Percentiles rank a stretch among this genome's conserved stretches.
phyloP scores from a whole-genome alignment of 2,888 invertebrate genomes.

The Scelioninae gen. 1 region DNA sequence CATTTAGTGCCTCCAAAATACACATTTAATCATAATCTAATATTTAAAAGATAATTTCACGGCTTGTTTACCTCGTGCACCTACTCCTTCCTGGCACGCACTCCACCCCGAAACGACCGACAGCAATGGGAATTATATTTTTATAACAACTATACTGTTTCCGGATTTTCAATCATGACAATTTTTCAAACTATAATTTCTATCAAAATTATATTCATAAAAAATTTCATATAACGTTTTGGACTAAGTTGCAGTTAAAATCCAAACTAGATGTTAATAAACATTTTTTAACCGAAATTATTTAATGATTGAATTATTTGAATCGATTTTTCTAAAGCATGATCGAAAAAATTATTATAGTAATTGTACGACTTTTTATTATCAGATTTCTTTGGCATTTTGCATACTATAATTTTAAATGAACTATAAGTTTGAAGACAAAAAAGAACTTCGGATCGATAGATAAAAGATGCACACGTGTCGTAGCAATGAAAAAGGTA shows the following conservation, averaged over 20 bases:
- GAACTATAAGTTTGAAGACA: no score
- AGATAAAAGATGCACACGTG: constrained; percentile 80
- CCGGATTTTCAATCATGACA: constrained; percentile 50
- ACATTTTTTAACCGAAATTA: no score
- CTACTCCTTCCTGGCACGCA: constrained; percentile 72
- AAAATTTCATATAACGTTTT: no score
- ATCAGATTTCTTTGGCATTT: no score
- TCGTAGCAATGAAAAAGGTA: constrained; percentile 79
- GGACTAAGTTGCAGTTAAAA: no score
- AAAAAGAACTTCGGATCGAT: constrained; percentile 67
- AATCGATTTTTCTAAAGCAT: no score
- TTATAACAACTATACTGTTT: constrained; percentile 64
- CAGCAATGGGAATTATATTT: constrained; percentile 73
- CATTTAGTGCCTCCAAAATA: constrained; percentile 82
- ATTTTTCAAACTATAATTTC: neutral
- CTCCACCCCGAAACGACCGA: constrained; percentile 60
- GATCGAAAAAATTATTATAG: no score
- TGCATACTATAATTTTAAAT: no score
- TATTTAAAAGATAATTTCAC: constrained; percentile 85
- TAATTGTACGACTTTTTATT: no score
- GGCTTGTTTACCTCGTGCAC: constrained; percentile 82
- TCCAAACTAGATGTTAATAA: no score
- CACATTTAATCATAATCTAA: constrained; percentile 85
- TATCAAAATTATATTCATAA: neutral
- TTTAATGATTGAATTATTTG: no score